phyloP scores from a whole-genome alignment of 2,888 invertebrate species.

The Stenchaetothrips biformis region DNA sequence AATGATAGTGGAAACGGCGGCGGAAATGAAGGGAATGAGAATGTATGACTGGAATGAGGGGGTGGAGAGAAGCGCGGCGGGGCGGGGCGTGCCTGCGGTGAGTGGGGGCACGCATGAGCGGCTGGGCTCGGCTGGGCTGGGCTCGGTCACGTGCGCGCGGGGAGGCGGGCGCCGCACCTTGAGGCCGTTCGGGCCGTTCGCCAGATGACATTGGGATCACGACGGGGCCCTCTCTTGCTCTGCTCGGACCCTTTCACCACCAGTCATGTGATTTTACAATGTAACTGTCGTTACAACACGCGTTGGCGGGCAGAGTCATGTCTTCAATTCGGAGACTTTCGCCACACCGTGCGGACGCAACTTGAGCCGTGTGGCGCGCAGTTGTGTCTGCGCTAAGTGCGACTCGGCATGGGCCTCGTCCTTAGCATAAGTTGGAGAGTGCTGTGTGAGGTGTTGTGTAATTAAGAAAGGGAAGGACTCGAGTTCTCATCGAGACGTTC shows the following conservation, averaged over 20 bases:
- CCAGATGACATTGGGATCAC: no score
- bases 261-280: no score
- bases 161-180: not conserved
- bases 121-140: not conserved
- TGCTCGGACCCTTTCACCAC: no score
- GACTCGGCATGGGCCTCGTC: not conserved
- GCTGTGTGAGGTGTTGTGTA: not conserved
- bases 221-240: no score
- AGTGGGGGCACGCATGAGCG: not conserved
- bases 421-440: slow-evolving; percentile 1
- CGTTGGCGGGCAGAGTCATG: not conserved
- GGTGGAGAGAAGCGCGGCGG: not conserved
- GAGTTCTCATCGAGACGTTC: not conserved
- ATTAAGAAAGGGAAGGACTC: not conserved
- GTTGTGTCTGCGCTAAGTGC: not conserved
- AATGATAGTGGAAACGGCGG: slow-evolving; percentile 19
- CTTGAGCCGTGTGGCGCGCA: not conserved
- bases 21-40: slow-evolving; percentile 21
- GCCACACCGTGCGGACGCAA: not conserved
- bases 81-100: not conserved
- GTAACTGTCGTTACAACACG: no score
- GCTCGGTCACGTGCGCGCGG: not conserved
- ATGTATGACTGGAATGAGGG: not conserved
- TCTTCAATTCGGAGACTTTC: not conserved
- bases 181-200: no score